phyloP scores from a whole-genome alignment of 2,888 invertebrate genomes.

The Stenichneumon culpator region DNA sequence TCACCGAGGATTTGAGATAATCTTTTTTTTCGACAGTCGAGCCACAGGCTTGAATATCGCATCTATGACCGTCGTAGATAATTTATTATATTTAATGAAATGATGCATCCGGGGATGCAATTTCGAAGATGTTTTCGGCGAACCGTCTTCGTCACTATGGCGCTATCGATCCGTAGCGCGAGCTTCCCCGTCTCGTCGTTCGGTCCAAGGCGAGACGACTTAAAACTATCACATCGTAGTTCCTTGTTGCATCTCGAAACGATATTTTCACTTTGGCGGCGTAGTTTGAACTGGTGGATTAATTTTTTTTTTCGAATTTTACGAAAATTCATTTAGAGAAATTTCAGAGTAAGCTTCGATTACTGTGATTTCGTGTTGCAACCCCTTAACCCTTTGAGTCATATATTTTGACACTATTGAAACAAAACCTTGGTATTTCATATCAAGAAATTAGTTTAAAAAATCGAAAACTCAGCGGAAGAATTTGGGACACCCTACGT shows the following conservation, averaged over 20 bases:
- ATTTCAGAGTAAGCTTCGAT: too few species aligned
- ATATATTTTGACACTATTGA: too few species aligned
- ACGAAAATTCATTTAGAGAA: too few species aligned
- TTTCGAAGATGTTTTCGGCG: slow-evolving; percentile 63
- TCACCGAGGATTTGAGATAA: neutral
- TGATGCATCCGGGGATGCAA: neutral
- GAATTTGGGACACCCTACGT: too few species aligned
- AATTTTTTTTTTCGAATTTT: neutral
- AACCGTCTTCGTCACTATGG: slow-evolving; percentile 76
- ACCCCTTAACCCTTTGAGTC: too few species aligned
- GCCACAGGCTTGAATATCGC: neutral
- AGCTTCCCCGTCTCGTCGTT: slow-evolving; percentile 66
- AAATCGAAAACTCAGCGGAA: too few species aligned
- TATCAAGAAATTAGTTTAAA: too few species aligned
- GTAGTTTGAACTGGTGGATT: neutral
- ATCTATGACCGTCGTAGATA: neutral
- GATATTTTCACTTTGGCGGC: neutral
- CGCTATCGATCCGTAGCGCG: slow-evolving; percentile 78
- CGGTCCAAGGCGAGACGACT: slow-evolving; percentile 65
- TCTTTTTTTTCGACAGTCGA: neutral
- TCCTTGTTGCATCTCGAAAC: neutral
- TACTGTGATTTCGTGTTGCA: too few species aligned
- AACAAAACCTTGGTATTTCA: too few species aligned
- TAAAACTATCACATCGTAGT: slow-evolving; percentile 67
- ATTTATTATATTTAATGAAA: too few species aligned